Evolutionary conservation across 1,140 invertebrate species (phyloP).

Genomic region (Caenorhabditis latens): DNA sequence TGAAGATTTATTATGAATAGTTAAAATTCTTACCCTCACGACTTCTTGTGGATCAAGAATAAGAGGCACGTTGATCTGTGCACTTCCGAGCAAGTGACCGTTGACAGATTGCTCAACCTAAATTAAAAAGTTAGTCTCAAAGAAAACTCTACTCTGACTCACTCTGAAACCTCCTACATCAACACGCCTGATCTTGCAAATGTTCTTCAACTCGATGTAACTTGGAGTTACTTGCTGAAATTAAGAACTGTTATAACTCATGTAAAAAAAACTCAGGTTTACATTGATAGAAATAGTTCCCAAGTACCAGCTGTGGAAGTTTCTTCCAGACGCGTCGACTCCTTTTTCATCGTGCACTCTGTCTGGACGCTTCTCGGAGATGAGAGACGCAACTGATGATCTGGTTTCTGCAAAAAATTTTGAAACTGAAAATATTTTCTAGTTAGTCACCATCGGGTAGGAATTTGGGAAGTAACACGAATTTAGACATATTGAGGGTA

Average conservation of each 20-base stretch:
- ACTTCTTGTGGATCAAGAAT: conserved; percentile 52
- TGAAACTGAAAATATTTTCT: no score
- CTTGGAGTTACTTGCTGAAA: conserved; percentile 46
- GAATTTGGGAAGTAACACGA: no score
- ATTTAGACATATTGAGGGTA: no score
- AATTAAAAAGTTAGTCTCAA: not conserved
- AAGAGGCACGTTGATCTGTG: conserved; percentile 18
- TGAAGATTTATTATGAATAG: not conserved
- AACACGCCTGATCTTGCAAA: conserved; percentile 38
- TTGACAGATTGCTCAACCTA: conserved; percentile 21
- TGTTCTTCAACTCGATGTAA: conserved; percentile 46
- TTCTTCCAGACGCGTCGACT: conserved; percentile 9
- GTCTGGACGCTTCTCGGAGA: conserved; percentile 3
- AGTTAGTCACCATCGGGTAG: no score
- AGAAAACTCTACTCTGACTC: not conserved
- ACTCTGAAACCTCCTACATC: conserved; percentile 41
- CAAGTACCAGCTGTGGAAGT: conserved; percentile 33
- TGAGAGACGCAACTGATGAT: conserved; percentile 9
- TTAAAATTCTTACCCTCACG: not conserved
- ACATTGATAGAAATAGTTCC: conserved; percentile 45
- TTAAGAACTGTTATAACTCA: not conserved
- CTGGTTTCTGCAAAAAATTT: no score
- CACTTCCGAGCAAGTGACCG: conserved; percentile 1
- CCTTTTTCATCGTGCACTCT: conserved; percentile 43
- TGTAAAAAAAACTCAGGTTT: not conserved